Evolutionary conservation across 2,113 vertebrate species (phyloP), one percentile per base, ranked within the genome.

Genomic region (Oreotragus oreotragus): DNA sequence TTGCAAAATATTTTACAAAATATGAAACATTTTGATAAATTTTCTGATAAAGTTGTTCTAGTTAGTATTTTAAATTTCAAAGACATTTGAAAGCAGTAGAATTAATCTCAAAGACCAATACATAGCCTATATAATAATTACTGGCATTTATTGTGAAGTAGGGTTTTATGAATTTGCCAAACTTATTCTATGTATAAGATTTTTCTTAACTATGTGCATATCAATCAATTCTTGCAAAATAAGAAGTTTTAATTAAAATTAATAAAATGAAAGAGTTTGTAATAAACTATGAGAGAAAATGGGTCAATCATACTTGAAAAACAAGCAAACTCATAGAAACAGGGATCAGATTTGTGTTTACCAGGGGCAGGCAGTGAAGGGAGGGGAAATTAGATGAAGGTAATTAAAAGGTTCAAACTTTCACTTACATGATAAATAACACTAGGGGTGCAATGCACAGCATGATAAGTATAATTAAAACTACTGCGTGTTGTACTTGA

Each of bases 21-120:
- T 17, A 1, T 49, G 23, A 86, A 57, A 62, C 8, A 25, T 47
- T 86, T 91, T 43, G 25, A 90, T 76, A n/a, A 30, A 87, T 58
- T 92, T 97, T 80, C 49, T 92, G 27, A 39, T 23, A 17, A 91
- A 88, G 4, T 15, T 80, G 53, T n/a, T 84, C 94, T 88, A 83
- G 15, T 79, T 76, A n/a, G 21, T 57, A 19, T n/a, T 51, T 47
- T 51, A 16, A 94, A 84, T 81, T 85, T 90, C 43, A 88, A 43
- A 80, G 66, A 66, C 25, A 92, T 49, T 66, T 73, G 25, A 85
- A 97, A 97, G 6, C 55, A 7, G 4, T 33, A 58, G 62, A 73
- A n/a, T 92, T 76, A 21, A 85, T 64, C 12, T 33, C 45, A 97
- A 95, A 97, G 76, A 91, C 76, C 81, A 88, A 96, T 9, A 62